These are phyloP conservation scores for Margaritifera margaritifera DNA, from an alignment of 2,888 invertebrate genomes.

Conservation along the genomic window DNA sequence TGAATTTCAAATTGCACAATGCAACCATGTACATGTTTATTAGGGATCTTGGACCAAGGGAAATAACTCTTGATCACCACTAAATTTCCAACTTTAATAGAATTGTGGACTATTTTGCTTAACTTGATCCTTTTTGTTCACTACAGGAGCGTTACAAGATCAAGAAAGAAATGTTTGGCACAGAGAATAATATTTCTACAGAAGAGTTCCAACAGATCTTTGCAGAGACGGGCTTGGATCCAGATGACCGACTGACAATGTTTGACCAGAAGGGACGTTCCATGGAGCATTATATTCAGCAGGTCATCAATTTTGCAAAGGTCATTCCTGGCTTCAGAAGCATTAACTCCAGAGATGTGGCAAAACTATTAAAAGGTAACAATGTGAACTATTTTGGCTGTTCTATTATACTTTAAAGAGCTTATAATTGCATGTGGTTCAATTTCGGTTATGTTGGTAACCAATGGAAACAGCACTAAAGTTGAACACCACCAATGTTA, in stretches of 20 bases:
- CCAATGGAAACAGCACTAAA: too few species aligned
- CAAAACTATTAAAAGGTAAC: slow-evolving; percentile 46
- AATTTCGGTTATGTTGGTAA: too few species aligned
- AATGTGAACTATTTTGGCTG: neutral
- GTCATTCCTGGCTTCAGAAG: slow-evolving; percentile 46
- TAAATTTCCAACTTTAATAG: too few species aligned
- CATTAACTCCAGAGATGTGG: slow-evolving; percentile 42
- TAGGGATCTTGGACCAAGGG: too few species aligned
- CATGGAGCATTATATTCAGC: slow-evolving; percentile 43
- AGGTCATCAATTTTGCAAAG: slow-evolving; percentile 45
- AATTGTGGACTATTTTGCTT: too few species aligned
- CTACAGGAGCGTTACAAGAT: slow-evolving; percentile 29
- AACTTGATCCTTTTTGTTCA: too few species aligned
- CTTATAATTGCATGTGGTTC: too few species aligned
- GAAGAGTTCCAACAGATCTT: slow-evolving; percentile 43
- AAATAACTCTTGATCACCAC: too few species aligned
- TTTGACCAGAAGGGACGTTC: slow-evolving; percentile 35
- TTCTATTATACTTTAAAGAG: too few species aligned
- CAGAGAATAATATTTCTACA: slow-evolving; percentile 25
- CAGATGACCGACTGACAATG: slow-evolving; percentile 38
- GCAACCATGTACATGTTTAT: too few species aligned
- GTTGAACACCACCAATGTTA: too few species aligned
- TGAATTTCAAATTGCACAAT: too few species aligned
- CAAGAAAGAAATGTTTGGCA: slow-evolving; percentile 36
- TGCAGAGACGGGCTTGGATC: slow-evolving; percentile 45